phyloP scores from a whole-genome alignment of 2,888 invertebrate genomes.

The Scaptomyza parva region DNA sequence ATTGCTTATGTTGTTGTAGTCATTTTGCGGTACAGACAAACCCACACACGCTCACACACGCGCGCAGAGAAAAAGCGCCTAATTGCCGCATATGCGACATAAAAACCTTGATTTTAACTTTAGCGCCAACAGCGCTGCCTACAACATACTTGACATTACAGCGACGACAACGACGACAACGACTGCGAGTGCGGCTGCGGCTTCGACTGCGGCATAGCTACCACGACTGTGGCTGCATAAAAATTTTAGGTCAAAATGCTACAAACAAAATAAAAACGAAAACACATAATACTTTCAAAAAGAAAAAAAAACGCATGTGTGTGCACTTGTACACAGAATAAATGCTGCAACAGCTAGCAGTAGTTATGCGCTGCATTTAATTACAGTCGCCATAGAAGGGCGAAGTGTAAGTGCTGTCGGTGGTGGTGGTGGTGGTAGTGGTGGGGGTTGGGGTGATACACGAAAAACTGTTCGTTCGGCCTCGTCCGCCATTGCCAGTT shows the following conservation, averaged over 20 bases:
- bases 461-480: constrained; percentile 58
- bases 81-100: constrained; percentile 71
- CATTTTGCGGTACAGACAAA: constrained; percentile 48
- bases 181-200: constrained; percentile 39
- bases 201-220: constrained; percentile 38
- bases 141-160: constrained; percentile 74
- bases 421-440: constrained; percentile 1
- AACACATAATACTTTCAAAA: constrained; percentile 55
- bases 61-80: constrained; percentile 36
- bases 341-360: constrained; percentile 57
- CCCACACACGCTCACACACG: constrained; percentile 11
- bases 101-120: constrained; percentile 60
- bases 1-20: constrained; percentile 62
- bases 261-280: constrained; percentile 33
- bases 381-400: constrained; percentile 52
- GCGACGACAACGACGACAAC: constrained; percentile 30
- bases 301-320: constrained; percentile 47
- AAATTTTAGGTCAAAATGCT: constrained; percentile 78
- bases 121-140: constrained; percentile 44
- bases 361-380: constrained; percentile 65
- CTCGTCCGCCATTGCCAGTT: constrained; percentile 41
- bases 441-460: constrained; percentile 5
- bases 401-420: neutral
- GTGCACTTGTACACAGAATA: constrained; percentile 51
- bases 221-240: constrained; percentile 31